Evolutionary conservation across 37 sponge, comb jelly and placozoan species (phyloP), one percentile per base, ranked within the genome.

Genomic region (Hexactinellida sp.): DNA sequence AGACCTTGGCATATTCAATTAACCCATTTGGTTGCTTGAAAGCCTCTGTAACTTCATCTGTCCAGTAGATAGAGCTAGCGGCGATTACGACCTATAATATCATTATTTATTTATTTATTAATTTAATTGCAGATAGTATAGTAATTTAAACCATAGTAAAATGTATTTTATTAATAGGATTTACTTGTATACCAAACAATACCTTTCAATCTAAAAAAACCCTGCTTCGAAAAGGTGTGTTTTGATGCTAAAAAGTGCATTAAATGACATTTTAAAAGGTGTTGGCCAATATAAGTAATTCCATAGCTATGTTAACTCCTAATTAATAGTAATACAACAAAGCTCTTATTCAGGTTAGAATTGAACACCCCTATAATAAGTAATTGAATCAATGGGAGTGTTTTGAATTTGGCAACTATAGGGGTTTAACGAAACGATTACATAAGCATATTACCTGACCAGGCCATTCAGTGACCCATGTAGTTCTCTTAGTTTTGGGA

Each of bases 391-490:
- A n/a, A n/a, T n/a, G n/a, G n/a, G n/a, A n/a, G n/a, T n/a, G n/a
- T n/a, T n/a, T n/a, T n/a, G n/a, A n/a, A n/a, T n/a, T n/a, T n/a
- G n/a, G n/a, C n/a, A n/a, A n/a, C n/a, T n/a, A n/a, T n/a, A n/a
- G n/a, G n/a, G n/a, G n/a, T n/a, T n/a, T n/a, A n/a, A n/a, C n/a
- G n/a, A n/a, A n/a, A n/a, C n/a, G n/a, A n/a, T 47, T 16, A 47
- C 16, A 47, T 47, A 47, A 47, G 9, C 52, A 47, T 47, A 9
- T 23, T 30, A 92, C 92, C 91, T 97, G 98, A 1, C 98, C 98
- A 28, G 98, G 98, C 98, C 98, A 97, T 55, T 92, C 88, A 30
- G 95, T 83, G 19, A 97, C 98, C 98, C 98, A 97, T 38, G 91
- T 86, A 63, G 84, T 83, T 1, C 98, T 84, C 37, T 87, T 86